Evolutionary conservation across 2,113 vertebrate genomes (phyloP).

Genomic region (Hydrolagus affinis): DNA sequence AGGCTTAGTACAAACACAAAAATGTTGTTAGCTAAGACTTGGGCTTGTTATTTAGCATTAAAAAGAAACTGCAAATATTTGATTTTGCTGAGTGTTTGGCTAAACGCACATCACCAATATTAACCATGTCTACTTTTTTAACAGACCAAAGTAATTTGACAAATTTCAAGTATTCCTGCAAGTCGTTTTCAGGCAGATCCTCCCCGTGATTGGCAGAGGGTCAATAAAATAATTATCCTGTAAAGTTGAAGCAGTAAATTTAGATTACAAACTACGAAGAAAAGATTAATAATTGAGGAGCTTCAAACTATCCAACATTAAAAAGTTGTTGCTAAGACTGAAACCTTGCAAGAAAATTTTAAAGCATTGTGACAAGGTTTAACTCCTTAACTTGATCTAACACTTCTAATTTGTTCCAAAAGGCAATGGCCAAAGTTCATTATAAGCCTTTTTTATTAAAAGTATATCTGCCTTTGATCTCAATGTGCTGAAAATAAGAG

Average conservation of each 20-base stretch:
- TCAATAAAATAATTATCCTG: slow-evolving; percentile 46
- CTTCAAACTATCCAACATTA: slow-evolving; percentile 34
- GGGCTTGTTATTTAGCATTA: background rate
- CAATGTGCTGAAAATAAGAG: background rate
- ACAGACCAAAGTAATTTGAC: background rate
- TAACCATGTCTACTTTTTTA: background rate
- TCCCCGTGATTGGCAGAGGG: slow-evolving; percentile 48
- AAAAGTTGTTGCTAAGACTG: slow-evolving; percentile 46
- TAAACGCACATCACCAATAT: background rate
- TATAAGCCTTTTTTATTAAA: slow-evolving; percentile 46
- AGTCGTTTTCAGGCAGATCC: slow-evolving; percentile 42
- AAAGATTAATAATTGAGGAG: slow-evolving; percentile 50
- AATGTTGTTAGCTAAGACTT: background rate
- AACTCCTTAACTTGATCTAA: background rate
- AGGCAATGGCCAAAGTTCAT: slow-evolving; percentile 24
- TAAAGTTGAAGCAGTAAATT: slow-evolving; percentile 44
- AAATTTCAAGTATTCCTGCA: slow-evolving; percentile 40
- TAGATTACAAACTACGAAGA: slow-evolving; percentile 51
- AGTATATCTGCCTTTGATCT: slow-evolving; percentile 35
- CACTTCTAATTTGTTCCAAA: background rate
- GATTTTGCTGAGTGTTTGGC: background rate
- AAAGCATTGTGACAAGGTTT: slow-evolving; percentile 48
- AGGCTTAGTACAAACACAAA: background rate
- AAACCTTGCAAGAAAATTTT: slow-evolving; percentile 41
- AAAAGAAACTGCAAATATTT: background rate